Evolutionary conservation across 2,113 vertebrate genomes (phyloP).

Genomic region (Mormyrus lacerda): DNA sequence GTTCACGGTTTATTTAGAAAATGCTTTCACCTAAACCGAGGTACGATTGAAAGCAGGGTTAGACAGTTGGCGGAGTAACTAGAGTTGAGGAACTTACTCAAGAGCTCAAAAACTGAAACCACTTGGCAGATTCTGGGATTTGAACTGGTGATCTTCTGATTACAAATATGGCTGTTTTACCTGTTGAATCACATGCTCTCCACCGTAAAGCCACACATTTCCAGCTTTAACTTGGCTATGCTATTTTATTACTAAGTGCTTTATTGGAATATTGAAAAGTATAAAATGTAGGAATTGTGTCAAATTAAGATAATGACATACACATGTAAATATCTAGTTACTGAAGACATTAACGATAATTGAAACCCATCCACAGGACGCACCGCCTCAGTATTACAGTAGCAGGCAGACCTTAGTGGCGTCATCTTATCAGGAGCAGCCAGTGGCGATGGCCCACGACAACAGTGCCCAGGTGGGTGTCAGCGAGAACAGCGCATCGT

Average conservation of each 20-base stretch:
- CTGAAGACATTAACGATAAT: not conserved
- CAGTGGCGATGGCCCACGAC: not conserved
- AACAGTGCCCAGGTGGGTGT: not conserved
- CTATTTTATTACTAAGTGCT: not conserved
- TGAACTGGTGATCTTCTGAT: not conserved
- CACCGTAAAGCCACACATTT: not conserved
- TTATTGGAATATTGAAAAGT: not conserved
- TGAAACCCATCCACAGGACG: slow-evolving; percentile 45
- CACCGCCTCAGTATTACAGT: slow-evolving; percentile 63
- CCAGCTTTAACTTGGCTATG: not conserved
- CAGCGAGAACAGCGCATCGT: not conserved
- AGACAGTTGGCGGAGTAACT: not conserved
- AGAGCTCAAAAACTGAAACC: not conserved
- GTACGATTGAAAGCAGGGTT: not conserved
- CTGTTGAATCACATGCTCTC: not conserved
- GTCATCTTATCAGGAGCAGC: slow-evolving; percentile 45
- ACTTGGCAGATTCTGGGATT: not conserved
- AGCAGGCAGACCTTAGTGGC: slow-evolving; percentile 68
- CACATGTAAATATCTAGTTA: not conserved
- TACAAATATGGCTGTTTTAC: not conserved
- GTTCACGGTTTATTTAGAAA: not conserved
- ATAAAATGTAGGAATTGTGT: not conserved
- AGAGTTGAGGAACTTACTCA: not conserved
- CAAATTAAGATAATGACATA: not conserved
- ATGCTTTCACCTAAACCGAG: not conserved